Conservation (phyloP, 2,797 vertebrate species). For the Manis javanica region DNA sequence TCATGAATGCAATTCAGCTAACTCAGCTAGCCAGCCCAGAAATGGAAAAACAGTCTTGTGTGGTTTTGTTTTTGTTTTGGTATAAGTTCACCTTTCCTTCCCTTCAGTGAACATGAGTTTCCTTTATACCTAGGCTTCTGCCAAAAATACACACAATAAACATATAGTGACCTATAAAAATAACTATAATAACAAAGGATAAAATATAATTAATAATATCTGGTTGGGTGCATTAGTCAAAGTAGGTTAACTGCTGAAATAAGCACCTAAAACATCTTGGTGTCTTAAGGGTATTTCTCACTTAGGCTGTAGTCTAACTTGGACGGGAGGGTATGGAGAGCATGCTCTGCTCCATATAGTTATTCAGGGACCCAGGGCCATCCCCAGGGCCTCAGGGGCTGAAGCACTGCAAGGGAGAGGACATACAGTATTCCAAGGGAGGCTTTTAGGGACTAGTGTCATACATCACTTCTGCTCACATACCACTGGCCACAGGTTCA, state of each 20-base stretch:
- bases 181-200: not conserved
- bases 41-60: not conserved
- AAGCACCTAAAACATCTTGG: not conserved
- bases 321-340: not conserved
- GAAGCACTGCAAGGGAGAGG: not conserved
- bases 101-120: slow-evolving; percentile 30
- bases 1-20: not conserved
- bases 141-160: not conserved
- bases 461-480: not conserved
- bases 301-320: not conserved
- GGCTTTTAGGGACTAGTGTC: not conserved
- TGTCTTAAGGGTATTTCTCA: not conserved
- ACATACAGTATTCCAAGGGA: not conserved
- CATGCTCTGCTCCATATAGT: not conserved
- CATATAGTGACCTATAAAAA: slow-evolving; percentile 32
- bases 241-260: not conserved
- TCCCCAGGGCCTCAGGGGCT: not conserved
- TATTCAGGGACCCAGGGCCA: not conserved
- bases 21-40: not conserved
- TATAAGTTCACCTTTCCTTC: slow-evolving; percentile 21
- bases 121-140: slow-evolving; percentile 45
- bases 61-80: not conserved
- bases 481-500: not conserved
- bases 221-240: not conserved
- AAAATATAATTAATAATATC: slow-evolving; percentile 9